phyloP scores from a whole-genome alignment of 2,113 vertebrate species.

The Pterocles burchelli region DNA sequence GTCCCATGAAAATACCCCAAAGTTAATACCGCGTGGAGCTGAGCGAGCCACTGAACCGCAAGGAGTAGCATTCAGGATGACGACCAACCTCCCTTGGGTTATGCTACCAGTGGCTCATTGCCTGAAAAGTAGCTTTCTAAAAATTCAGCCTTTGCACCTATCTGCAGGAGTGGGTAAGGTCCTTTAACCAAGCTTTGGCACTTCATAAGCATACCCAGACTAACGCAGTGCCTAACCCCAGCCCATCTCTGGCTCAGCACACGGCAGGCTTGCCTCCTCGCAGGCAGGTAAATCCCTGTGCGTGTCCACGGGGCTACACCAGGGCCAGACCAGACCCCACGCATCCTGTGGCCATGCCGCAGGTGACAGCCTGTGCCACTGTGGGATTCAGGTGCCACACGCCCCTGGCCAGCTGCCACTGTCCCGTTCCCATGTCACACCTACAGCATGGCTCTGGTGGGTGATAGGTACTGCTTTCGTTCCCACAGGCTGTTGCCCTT shows the following conservation, averaged over 20 bases:
- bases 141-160: background rate
- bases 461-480: fast-evolving
- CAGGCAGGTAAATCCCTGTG: background rate
- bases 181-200: background rate
- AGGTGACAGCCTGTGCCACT: background rate
- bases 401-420: background rate
- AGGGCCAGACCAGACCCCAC: background rate
- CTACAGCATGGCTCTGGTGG: fast-evolving
- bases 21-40: background rate
- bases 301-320: fast-evolving
- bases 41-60: background rate
- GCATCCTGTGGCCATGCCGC: background rate
- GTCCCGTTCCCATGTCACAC: background rate
- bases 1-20: background rate
- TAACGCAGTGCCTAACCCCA: background rate
- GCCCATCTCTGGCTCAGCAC: background rate
- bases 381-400: background rate
- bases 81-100: background rate
- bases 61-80: background rate
- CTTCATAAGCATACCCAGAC: background rate
- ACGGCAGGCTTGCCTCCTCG: background rate
- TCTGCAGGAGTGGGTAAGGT: background rate
- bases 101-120: fast-evolving
- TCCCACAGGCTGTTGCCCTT: background rate
- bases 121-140: background rate